Evolutionary conservation across 2,113 vertebrate genomes (phyloP).

Genomic region (Atractosteus spatula): DNA sequence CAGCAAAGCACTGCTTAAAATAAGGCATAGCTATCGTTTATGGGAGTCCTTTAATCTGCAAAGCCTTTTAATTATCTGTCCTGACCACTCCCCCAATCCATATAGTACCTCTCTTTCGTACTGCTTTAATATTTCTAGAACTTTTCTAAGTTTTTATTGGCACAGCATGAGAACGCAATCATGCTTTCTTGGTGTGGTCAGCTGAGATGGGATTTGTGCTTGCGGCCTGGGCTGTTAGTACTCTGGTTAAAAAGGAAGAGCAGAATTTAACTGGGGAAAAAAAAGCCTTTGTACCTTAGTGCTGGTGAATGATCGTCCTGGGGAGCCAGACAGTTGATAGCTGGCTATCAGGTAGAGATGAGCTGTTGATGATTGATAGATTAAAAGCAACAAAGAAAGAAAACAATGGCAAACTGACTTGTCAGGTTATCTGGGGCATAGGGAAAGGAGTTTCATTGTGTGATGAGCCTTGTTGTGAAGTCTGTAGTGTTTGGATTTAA

Average conservation of each 20-base stretch:
- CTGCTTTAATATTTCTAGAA: too few relatives aligned
- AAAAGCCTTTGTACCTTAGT: not conserved
- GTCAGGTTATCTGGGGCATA: not conserved
- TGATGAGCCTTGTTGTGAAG: not conserved
- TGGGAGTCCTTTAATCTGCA: too few relatives aligned
- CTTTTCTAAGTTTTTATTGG: too few relatives aligned
- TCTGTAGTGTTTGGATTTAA: not conserved
- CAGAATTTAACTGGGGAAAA: not conserved
- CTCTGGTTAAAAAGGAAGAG: not conserved
- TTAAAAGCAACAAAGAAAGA: not conserved
- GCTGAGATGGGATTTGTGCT: too few relatives aligned
- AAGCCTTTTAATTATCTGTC: too few relatives aligned
- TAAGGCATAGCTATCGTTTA: too few relatives aligned
- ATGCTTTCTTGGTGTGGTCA: too few relatives aligned
- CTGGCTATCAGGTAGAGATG: slow-evolving; percentile 6
- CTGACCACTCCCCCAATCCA: too few relatives aligned
- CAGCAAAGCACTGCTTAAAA: too few relatives aligned
- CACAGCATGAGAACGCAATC: too few relatives aligned
- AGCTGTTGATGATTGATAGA: slow-evolving; percentile 13
- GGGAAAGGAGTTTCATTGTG: slow-evolving; percentile 12
- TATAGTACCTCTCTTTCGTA: too few relatives aligned
- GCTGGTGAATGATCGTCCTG: slow-evolving; percentile 1
- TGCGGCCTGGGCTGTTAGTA: not conserved
- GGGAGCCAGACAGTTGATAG: slow-evolving; percentile 2
- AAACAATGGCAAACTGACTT: not conserved